phyloP scores from a whole-genome alignment of 2,113 vertebrate genomes.

The Lepisosteus oculatus region DNA sequence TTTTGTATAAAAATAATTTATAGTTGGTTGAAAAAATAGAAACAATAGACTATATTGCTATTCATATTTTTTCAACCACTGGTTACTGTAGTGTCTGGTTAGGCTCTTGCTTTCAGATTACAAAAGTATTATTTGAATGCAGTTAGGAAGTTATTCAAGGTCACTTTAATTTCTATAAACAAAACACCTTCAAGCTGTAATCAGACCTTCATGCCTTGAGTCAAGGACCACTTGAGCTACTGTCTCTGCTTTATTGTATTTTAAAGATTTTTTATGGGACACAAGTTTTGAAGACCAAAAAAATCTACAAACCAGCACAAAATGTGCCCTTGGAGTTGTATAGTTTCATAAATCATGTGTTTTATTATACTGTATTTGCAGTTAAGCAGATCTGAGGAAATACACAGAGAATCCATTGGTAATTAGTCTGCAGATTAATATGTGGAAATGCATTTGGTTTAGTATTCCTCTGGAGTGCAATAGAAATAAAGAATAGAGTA shows the following conservation, averaged over 20 bases:
- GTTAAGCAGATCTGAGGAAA: slow-evolving; percentile 65
- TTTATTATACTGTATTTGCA: slow-evolving; percentile 64
- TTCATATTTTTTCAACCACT: no score
- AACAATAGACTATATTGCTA: no score
- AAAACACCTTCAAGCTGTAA: background rate
- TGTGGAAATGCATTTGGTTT: slow-evolving; percentile 63
- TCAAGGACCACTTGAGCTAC: background rate
- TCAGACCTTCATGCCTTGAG: slow-evolving; percentile 8
- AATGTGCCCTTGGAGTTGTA: slow-evolving; percentile 27
- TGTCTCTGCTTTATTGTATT: slow-evolving; percentile 3
- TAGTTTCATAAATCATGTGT: slow-evolving; percentile 55
- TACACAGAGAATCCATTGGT: slow-evolving; percentile 56
- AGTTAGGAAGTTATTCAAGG: background rate
- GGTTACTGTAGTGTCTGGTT: no score
- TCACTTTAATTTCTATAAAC: background rate
- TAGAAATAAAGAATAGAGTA: slow-evolving; percentile 58
- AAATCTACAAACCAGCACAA: slow-evolving; percentile 23
- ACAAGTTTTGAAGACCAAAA: slow-evolving; percentile 10
- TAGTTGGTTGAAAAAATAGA: no score
- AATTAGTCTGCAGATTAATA: slow-evolving; percentile 75
- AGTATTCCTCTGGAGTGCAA: slow-evolving; percentile 58
- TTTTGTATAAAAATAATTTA: no score
- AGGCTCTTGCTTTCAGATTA: no score
- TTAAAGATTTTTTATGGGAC: slow-evolving; percentile 15
- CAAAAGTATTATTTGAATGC: background rate